Evolutionary conservation across 2,888 invertebrate genomes (phyloP).

Genomic region (Dioctria rufipes): DNA sequence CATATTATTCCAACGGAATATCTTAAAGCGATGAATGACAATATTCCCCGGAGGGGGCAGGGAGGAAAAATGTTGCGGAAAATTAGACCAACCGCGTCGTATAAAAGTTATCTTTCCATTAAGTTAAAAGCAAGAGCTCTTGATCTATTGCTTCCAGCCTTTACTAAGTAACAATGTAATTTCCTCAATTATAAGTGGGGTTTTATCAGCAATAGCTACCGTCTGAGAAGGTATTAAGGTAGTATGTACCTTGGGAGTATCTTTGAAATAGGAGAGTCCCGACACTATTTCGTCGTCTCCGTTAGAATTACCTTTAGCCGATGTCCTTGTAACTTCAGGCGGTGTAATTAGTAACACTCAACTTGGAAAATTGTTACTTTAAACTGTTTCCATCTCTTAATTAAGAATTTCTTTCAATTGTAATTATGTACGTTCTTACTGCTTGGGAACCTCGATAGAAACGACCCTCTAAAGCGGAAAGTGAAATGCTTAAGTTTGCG

Average conservation of each 20-base stretch:
- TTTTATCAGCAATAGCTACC: not conserved
- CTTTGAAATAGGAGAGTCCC: not conserved
- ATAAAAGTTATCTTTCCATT: not conserved
- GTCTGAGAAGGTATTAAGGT: not conserved
- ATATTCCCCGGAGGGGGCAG: too few species aligned
- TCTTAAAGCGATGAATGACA: too few species aligned
- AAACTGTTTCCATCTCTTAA: not conserved
- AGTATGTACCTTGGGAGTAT: not conserved
- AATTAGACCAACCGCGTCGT: not conserved
- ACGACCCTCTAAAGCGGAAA: not conserved
- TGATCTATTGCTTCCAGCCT: not conserved
- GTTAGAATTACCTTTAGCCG: too few species aligned
- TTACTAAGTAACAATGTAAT: not conserved
- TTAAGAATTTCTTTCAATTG: not conserved
- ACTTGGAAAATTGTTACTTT: not conserved
- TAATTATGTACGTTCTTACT: not conserved
- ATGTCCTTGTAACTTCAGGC: not conserved
- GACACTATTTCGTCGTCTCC: too few species aligned
- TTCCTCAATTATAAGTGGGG: not conserved
- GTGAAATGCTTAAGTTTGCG: not conserved
- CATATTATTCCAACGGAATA: too few species aligned
- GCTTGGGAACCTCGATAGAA: not conserved
- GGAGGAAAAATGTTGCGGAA: not conserved
- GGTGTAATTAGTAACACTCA: not conserved
- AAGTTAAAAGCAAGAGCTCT: not conserved